These are phyloP conservation scores for Adelges cooleyi DNA, from an alignment of 1,140 invertebrate species.

Conservation along the genomic window DNA sequence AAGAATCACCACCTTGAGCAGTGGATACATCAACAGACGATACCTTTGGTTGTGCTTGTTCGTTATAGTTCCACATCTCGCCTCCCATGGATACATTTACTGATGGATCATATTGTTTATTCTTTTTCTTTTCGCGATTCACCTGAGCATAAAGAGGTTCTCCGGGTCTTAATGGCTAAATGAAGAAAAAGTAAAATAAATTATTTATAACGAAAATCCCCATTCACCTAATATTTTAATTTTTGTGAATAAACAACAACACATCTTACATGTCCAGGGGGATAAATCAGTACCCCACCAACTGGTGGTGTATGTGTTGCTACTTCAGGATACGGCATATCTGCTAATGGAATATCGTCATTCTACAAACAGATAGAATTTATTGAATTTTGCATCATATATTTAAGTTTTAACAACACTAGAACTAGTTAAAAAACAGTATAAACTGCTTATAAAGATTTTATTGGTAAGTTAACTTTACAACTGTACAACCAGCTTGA, in stretches of 20 bases:
- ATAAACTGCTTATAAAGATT: too few species aligned
- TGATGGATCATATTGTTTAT: slow-evolving; percentile 47
- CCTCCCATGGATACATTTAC: slow-evolving; percentile 38
- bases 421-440: too few species aligned
- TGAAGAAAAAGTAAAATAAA: background rate
- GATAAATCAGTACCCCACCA: slow-evolving; percentile 32
- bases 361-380: slow-evolving; percentile 42
- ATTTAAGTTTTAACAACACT: background rate
- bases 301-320: slow-evolving; percentile 37
- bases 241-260: background rate
- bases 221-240: too few species aligned
- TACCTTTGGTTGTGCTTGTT: slow-evolving; percentile 38
- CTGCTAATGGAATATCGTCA: slow-evolving; percentile 61
- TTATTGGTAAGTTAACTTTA: too few species aligned
- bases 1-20: slow-evolving; percentile 45
- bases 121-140: slow-evolving; percentile 65
- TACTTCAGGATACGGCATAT: slow-evolving; percentile 56
- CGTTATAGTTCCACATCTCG: slow-evolving; percentile 38
- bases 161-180: slow-evolving; percentile 46
- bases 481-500: too few species aligned
- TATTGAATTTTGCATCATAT: slow-evolving; percentile 30
- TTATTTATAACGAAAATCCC: background rate
- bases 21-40: slow-evolving; percentile 36
- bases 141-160: slow-evolving; percentile 70
- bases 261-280: slow-evolving; percentile 33